Evolutionary conservation across 2,113 vertebrate genomes (phyloP).

Genomic region (Phrynosoma platyrhinos): DNA sequence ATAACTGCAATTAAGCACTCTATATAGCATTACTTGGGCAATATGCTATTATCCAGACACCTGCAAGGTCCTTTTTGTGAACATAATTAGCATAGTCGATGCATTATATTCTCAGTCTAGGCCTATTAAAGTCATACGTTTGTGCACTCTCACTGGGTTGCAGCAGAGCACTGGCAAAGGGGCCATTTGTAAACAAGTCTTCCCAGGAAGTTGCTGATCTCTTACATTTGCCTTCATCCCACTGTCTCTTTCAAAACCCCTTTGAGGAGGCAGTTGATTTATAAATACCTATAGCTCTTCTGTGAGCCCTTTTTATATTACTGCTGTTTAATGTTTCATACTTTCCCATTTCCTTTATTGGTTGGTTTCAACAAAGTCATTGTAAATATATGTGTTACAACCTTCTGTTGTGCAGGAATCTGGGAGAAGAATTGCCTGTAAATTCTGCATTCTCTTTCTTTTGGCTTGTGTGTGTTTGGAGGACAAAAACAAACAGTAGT

Average conservation of each 20-base stretch:
- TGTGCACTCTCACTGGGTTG: slow-evolving; percentile 20
- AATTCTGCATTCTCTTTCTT: slow-evolving; percentile 12
- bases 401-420: slow-evolving; percentile 32
- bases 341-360: slow-evolving; percentile 27
- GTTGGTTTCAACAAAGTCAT: slow-evolving; percentile 36
- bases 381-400: slow-evolving; percentile 40
- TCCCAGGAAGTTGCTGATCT: slow-evolving; percentile 36
- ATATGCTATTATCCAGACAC: slow-evolving; percentile 42
- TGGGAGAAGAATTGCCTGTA: slow-evolving; percentile 19
- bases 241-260: slow-evolving; percentile 22
- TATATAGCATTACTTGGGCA: slow-evolving; percentile 27
- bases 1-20: slow-evolving; percentile 41
- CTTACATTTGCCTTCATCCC: slow-evolving; percentile 17
- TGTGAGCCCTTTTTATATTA: slow-evolving; percentile 41
- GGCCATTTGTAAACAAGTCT: slow-evolving; percentile 30
- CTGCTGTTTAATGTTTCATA: slow-evolving; percentile 17
- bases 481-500: slow-evolving; percentile 18
- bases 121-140: slow-evolving; percentile 45
- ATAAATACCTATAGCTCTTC: slow-evolving; percentile 23
- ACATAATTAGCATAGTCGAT: slow-evolving; percentile 51
- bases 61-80: slow-evolving; percentile 28
- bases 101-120: slow-evolving; percentile 42
- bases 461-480: not conserved
- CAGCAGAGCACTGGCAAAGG: not conserved
- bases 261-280: slow-evolving; percentile 47